These are phyloP conservation scores for Syrmaticus mikado DNA, from an alignment of 2,113 vertebrate genomes.

Conservation along the genomic window DNA sequence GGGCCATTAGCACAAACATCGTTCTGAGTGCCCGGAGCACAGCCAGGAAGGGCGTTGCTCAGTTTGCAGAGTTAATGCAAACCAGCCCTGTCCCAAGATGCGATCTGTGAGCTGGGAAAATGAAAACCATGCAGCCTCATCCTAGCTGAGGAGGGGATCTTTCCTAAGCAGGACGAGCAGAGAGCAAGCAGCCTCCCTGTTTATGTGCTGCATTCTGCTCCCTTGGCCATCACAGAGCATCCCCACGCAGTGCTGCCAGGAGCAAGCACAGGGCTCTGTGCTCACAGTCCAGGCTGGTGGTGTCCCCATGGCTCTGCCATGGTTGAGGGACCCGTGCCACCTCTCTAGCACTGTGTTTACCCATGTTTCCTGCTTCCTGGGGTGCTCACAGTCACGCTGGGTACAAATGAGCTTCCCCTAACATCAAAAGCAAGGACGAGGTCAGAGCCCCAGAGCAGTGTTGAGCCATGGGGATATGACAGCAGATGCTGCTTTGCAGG, in stretches of 20 bases:
- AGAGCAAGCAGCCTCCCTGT: neutral
- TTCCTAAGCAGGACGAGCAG: neutral
- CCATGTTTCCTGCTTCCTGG: neutral
- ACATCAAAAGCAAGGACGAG: neutral
- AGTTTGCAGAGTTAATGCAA: neutral
- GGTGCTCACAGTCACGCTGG: neutral
- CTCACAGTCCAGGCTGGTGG: accelerated
- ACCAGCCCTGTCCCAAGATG: neutral
- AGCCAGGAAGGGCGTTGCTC: neutral
- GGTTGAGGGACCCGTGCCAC: accelerated
- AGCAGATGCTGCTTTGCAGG: neutral
- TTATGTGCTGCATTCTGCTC: neutral
- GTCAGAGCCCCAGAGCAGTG: accelerated
- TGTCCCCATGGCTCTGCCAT: neutral
- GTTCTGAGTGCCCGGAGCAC: neutral
- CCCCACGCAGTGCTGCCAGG: neutral
- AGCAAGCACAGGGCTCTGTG: neutral
- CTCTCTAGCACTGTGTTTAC: neutral
- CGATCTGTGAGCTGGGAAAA: accelerated
- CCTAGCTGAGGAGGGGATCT: accelerated
- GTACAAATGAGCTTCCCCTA: neutral
- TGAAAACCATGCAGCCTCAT: neutral
- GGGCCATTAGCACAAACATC: neutral
- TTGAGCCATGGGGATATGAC: accelerated
- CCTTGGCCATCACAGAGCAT: neutral